Percentiles rank a stretch among this genome's conserved stretches.
These are phyloP conservation scores for Pandion haliaetus DNA, from an alignment of 2,113 vertebrate species.

Conservation along the genomic window DNA sequence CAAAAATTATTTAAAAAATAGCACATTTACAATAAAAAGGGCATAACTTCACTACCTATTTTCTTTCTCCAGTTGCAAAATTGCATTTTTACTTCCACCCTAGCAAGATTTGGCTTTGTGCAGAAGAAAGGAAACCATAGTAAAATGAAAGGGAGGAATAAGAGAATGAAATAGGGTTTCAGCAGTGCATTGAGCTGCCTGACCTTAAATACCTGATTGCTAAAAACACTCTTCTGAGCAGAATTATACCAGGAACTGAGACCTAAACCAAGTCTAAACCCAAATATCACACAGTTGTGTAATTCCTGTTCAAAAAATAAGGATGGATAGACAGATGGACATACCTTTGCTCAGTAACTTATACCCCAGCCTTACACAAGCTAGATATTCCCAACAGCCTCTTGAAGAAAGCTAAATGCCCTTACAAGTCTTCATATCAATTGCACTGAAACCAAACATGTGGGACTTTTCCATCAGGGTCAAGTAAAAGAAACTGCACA, in stretches of 20 bases:
- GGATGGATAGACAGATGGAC: background rate
- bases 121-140: background rate
- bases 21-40: background rate
- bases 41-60: background rate
- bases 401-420: background rate
- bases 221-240: background rate
- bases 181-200: background rate
- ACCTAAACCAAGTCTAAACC: background rate
- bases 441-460: accelerated
- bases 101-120: background rate
- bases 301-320: background rate
- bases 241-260: background rate
- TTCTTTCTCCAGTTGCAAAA: background rate
- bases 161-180: background rate
- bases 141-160: background rate
- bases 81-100: background rate
- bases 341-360: background rate
- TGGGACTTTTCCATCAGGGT: background rate
- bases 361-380: background rate
- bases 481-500: background rate
- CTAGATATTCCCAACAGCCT: background rate
- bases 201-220: background rate
- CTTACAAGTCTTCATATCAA: background rate
- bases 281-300: background rate
- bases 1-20: background rate